Evolutionary conservation across 2,113 vertebrate species (phyloP), one percentile per base, ranked within the genome.

Genomic region (Thermophis baileyi): DNA sequence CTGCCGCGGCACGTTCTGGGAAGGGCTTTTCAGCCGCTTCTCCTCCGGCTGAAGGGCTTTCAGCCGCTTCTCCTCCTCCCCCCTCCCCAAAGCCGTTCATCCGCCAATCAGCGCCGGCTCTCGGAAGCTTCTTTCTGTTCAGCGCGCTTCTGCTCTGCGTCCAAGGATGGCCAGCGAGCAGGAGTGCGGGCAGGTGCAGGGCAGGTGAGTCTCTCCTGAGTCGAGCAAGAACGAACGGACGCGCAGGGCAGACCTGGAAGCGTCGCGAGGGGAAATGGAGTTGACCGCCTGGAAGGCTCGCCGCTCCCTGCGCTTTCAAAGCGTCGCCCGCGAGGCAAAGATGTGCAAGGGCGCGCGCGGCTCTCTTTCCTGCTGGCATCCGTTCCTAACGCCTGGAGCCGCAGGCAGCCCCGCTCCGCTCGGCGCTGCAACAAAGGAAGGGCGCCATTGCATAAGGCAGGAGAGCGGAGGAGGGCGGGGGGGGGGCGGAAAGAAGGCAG

Each of bases 131-230:
- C 54, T 2, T 49, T 16, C 4, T 0, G 18, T 24, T 40, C 30
- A 2, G 4, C 5, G 46, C 27, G 85, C 85, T 44, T 1, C 8
- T 51, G 0, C 4, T 50, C 27, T 3, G 51, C 90, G 25, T 10
- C 30, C 40, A 89, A 60, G 60, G 53, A 95, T 94, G 95, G 94
- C 57, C 74, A 25, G 81, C 90, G 47, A 87, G 46, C 86, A 20
- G 20, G 74, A 50, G 60, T 3, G 69, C 30, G 40, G 24, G 88
- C 53, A 88, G 88, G 89, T 30, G 90, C 87, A 74, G 60, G 85
- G 90, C 95, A 94, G 95, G 94, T 95, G 87, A 94, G 95, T 16
- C 40, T 12, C 35, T 10, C 35, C 7, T 9, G 35, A 18, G 3
- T 9, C 35, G 30, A 40, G 35, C 3, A 40, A 16, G 30, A 35